Evolutionary conservation across 2,113 vertebrate species (phyloP), one percentile per base, ranked within the genome.

Genomic region (Chauna torquata): DNA sequence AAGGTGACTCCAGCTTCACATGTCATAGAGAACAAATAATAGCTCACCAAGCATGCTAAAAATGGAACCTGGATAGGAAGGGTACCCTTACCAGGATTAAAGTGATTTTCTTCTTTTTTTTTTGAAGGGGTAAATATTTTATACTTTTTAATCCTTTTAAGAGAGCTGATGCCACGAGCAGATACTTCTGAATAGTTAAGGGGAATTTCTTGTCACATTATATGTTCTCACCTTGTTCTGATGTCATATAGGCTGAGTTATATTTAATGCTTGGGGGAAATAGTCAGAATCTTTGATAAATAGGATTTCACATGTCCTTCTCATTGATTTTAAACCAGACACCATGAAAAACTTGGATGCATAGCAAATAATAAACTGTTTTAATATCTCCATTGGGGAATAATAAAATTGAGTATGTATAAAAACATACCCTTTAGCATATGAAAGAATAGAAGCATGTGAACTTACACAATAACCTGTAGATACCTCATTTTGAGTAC

Each of bases 11-110:
- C 38, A 91, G 82, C 75, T 93, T 90, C 59, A 90, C 59, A 81
- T 96, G 90, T 95, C 92, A 86, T 16, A 88, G 62, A 95, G 36
- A 97, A 83, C 49, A 97, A 97, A 82, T 74, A 79, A 69, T 58
- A 97, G 52, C 16, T 93, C 76, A 55, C 86, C 80, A 95, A 79
- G 36, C 25, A 52, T 70, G n/a, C 24, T 68, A 54, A 66, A 96
- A 75, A 94, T 76, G 66, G 81, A 95, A n/a, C 22, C 62, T 95
- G 49, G 45, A 40, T 36, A 69, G 16, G 40, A 32, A 83, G 91
- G 30, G 11, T 23, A 77, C 32, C 32, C 28, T 58, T 89, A 79
- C 5, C 5, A 78, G 24, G 16, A 77, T 25, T 25, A 81, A 57
- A 25, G 13, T 45, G 6, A 55, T 78, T 88, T 87, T 65, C 17